phyloP scores from a whole-genome alignment of 2,888 invertebrate species.

The Tenthredo mesomela region DNA sequence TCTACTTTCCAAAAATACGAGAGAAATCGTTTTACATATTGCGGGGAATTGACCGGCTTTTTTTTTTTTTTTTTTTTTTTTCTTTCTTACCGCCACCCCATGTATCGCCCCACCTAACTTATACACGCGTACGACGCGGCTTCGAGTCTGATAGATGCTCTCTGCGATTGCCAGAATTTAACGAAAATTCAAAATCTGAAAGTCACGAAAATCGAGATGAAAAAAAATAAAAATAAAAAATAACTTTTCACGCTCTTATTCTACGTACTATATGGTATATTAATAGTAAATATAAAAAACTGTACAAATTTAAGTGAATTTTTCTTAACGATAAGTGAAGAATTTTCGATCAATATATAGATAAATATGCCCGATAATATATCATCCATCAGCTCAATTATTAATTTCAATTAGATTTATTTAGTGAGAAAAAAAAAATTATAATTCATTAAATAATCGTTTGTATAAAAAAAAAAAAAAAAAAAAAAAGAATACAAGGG shows the following conservation, averaged over 20 bases:
- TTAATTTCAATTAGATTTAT: too few species aligned
- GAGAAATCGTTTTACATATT: conserved; percentile 73
- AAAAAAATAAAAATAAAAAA: neutral
- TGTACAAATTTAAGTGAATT: too few species aligned
- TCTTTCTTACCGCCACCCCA: conserved; percentile 12
- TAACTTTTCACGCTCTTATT: neutral
- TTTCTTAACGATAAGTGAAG: too few species aligned
- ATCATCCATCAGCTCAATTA: too few species aligned
- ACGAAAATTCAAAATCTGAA: neutral
- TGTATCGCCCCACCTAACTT: neutral
- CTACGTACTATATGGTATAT: too few species aligned
- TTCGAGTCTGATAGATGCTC: conserved; percentile 61
- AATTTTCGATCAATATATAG: too few species aligned
- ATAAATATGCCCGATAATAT: too few species aligned
- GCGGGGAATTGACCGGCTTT: conserved; percentile 69
- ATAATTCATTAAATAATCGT: too few species aligned
- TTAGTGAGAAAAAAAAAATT: too few species aligned
- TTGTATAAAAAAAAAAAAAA: too few species aligned
- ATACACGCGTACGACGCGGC: neutral
- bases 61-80: conserved; percentile 48
- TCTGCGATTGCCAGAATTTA: conserved; percentile 63
- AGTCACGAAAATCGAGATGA: neutral
- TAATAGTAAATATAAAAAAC: too few species aligned
- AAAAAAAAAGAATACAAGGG: neutral
- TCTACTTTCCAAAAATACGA: conserved; percentile 63